Conservation (phyloP, 2,797 vertebrate species). For the Enoplosus armatus region DNA sequence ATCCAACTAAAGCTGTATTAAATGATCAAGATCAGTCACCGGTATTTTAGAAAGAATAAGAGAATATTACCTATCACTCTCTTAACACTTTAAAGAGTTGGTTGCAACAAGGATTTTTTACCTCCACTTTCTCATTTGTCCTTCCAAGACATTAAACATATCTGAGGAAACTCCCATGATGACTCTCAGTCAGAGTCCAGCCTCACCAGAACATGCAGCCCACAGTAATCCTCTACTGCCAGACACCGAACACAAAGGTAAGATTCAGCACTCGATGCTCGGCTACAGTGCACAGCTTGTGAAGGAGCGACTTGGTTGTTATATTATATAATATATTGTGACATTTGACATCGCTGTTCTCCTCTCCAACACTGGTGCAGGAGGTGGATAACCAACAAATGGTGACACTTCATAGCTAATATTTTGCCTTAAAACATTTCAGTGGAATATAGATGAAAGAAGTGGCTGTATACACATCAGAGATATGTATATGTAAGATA, state of each 20-base stretch:
- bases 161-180: constrained; percentile 53
- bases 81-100: neutral
- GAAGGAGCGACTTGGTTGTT: neutral
- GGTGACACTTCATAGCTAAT: neutral
- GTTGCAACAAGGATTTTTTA: neutral
- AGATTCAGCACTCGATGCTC: neutral
- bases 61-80: neutral
- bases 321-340: neutral
- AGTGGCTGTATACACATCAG: neutral
- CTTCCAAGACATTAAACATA: constrained; percentile 51
- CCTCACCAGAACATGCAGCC: constrained; percentile 20
- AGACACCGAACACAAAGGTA: constrained; percentile 58
- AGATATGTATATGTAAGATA: neutral
- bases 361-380: neutral
- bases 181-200: constrained; percentile 22
- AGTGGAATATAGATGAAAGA: neutral
- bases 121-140: constrained; percentile 1
- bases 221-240: constrained; percentile 18
- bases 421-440: neutral
- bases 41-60: constrained; percentile 3
- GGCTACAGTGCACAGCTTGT: neutral
- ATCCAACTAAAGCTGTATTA: neutral
- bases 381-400: neutral
- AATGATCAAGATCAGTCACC: neutral
- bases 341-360: neutral